Conservation (phyloP, 35 echinoderm and acorn worm genomes). For the Nesometra sesokonis region DNA sequence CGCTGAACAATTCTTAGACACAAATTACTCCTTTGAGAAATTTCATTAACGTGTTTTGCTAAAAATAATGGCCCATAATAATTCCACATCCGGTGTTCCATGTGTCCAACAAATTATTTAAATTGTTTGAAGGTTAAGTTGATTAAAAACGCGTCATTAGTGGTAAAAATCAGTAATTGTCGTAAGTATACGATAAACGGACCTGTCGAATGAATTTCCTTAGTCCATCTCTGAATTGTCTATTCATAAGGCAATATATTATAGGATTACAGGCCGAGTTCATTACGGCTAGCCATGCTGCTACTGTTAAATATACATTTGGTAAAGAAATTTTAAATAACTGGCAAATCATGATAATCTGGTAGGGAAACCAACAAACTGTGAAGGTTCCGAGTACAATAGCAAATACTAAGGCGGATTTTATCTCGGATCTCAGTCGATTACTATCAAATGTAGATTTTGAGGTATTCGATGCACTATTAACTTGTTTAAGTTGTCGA, state of each 20-base stretch:
- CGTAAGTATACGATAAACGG: too few relatives aligned
- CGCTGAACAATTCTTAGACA: too few relatives aligned
- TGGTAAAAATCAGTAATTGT: too few relatives aligned
- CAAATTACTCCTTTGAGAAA: too few relatives aligned
- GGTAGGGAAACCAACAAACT: constrained; percentile 62
- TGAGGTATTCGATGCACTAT: background rate
- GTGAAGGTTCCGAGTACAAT: constrained; percentile 66
- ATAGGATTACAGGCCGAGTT: constrained; percentile 70
- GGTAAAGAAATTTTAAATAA: constrained; percentile 8
- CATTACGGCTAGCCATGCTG: constrained; percentile 45
- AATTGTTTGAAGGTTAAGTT: too few relatives aligned
- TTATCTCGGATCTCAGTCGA: constrained; percentile 44
- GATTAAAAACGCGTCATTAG: too few relatives aligned
- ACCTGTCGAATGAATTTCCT: background rate
- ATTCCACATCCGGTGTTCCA: too few relatives aligned
- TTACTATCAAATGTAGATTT: background rate
- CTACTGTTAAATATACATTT: constrained; percentile 11
- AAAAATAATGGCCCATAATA: too few relatives aligned
- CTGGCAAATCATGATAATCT: constrained; percentile 23
- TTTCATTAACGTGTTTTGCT: too few relatives aligned
- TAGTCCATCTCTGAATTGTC: constrained; percentile 20
- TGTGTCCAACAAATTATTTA: too few relatives aligned
- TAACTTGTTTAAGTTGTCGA: background rate
- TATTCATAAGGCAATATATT: background rate
- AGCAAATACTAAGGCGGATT: constrained; percentile 46